phyloP scores from a whole-genome alignment of 1,140 invertebrate species.

The Drosophila sechellia region DNA sequence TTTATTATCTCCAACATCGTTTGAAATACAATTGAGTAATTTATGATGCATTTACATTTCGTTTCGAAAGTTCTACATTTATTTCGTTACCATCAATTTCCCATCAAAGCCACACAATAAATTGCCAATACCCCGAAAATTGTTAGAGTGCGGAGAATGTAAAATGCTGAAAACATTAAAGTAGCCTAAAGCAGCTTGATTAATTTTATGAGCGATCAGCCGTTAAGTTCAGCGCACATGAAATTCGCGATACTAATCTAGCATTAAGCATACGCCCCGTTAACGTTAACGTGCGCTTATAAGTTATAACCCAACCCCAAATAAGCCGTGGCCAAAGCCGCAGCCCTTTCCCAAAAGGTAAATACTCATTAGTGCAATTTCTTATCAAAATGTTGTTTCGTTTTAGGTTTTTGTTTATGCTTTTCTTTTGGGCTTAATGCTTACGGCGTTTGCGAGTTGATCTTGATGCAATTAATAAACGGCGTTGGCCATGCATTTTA shows the following conservation, averaged over 20 bases:
- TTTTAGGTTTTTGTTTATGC: conserved; percentile 1
- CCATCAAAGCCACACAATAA: background rate
- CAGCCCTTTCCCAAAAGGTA: conserved; percentile 56
- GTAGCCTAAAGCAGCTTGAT: conserved; percentile 84
- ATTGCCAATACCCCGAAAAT: background rate
- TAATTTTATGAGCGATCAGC: conserved; percentile 85
- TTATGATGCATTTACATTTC: no score
- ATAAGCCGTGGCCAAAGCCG: conserved; percentile 40
- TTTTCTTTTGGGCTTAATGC: conserved; percentile 14
- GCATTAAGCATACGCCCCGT: conserved; percentile 81
- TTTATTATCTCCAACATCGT: no score
- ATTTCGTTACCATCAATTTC: background rate
- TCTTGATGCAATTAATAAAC: conserved; percentile 80
- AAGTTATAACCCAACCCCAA: conserved; percentile 41
- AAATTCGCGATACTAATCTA: conserved; percentile 77
- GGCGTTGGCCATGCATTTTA: conserved; percentile 54
- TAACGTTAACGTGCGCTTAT: conserved; percentile 41
- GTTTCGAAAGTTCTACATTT: no score
- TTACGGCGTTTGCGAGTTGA: conserved; percentile 56
- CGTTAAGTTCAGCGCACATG: conserved; percentile 83
- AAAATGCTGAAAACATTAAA: conserved; percentile 60
- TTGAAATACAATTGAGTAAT: no score
- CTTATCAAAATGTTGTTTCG: conserved; percentile 36
- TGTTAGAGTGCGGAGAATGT: conserved; percentile 29
- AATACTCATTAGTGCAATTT: conserved; percentile 82